phyloP scores from a whole-genome alignment of 2,797 vertebrate species.

The Oreochromis grahami region DNA sequence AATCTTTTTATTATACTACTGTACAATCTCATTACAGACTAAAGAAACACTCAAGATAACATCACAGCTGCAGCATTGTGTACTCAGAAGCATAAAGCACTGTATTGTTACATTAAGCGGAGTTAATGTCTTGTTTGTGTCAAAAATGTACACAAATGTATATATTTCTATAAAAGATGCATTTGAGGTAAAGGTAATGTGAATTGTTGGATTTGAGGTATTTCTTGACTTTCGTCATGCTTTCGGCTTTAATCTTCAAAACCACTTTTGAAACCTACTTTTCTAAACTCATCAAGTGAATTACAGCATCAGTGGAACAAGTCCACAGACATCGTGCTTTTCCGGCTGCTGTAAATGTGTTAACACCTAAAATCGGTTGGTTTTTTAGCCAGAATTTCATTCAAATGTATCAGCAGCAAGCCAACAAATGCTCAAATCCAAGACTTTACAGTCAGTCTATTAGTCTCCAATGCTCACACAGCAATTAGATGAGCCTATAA shows the following conservation, averaged over 20 bases:
- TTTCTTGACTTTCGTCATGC: background rate
- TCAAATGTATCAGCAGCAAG: background rate
- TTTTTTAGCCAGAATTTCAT: background rate
- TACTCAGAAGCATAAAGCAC: background rate
- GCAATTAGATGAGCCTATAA: background rate
- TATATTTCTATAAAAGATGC: background rate
- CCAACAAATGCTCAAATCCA: background rate
- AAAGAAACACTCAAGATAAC: background rate
- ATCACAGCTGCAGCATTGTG: background rate
- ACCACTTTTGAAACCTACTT: background rate
- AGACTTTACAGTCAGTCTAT: background rate
- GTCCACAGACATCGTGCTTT: background rate
- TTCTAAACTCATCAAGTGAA: background rate
- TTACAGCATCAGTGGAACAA: background rate
- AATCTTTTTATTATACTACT: constrained; percentile 31
- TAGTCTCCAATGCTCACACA: background rate
- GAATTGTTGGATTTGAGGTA: background rate
- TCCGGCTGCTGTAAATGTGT: background rate
- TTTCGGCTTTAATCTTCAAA: background rate
- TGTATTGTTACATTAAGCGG: background rate
- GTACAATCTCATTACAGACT: constrained; percentile 2
- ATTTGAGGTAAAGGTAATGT: background rate
- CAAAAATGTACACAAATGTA: background rate
- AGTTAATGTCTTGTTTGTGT: background rate
- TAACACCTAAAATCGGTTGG: background rate